Base-by-base conservation (phyloP, 2,797 vertebrate genomes). In the Knipowitschia caucasica region DNA sequence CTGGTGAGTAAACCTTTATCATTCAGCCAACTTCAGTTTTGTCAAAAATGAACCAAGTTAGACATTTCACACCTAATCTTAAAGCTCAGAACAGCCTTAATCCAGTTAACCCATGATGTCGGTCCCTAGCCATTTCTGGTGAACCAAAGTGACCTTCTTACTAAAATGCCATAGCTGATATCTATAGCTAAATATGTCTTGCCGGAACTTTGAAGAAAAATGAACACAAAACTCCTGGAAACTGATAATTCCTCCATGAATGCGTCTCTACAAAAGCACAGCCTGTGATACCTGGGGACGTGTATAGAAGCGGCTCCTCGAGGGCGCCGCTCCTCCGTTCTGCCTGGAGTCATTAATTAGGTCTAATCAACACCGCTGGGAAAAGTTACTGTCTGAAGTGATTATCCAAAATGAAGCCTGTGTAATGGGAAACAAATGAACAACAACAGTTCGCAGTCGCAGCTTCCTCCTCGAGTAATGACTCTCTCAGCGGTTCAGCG, bases 341-440 rank as follows among this genome's bases (percentile, higher is more conserved):
- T 66, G 78, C 80, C 82, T 67, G 61, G 71, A 82, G 81, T 83
- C 85, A 78, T 86, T 87, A 86, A 87, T 90, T 87, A 88, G 78
- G 73, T 77, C 70, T 81, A 83, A 86, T 87, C 80, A 84, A 78
- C 76, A 70, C 80, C 62, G 26, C 70, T 44, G 83, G 85, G 78
- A 84, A 72, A 87, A 78, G 78, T 77, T 76, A 74, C 72, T 69
- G 73, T 83, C 81, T 72, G 50, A 78, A 82, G 81, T 80, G 86
- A 88, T 87, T 86, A 88, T 69, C 72, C 71, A 81, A 83, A 85
- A 84, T 75, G 77, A 65, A 79, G 78, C 73, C 65, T 56, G 54
- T 76, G 75, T 82, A 81, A 84, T 80, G 64, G 73, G 74, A 81
- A 82, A 88, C 85, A 88, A 87, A 87, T 86, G 82, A 88, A 86